Conservation (phyloP, 1,140 invertebrate genomes). For the Zaprionus vittiger region DNA sequence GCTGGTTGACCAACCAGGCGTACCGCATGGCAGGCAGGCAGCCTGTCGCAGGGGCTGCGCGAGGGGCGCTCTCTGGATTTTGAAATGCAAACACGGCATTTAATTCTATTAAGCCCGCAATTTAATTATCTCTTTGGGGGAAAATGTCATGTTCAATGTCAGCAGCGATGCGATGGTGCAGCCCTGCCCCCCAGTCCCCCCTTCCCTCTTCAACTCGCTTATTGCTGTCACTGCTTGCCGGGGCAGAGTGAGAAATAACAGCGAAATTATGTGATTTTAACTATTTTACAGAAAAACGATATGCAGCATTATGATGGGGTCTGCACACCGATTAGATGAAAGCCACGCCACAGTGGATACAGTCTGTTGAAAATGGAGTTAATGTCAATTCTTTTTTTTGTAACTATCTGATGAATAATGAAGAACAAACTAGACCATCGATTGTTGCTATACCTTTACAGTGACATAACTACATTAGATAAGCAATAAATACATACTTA, state of each 20-base stretch:
- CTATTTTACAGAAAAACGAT: conserved; percentile 6
- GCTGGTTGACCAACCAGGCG: conserved; percentile 39
- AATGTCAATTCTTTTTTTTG: neutral
- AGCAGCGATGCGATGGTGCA: conserved; percentile 51
- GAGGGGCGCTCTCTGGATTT: conserved; percentile 74
- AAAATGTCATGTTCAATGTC: conserved; percentile 74
- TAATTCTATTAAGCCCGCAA: conserved; percentile 80
- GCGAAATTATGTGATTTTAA: conserved; percentile 52
- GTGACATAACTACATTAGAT: too few relatives aligned
- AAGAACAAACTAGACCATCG: too few relatives aligned
- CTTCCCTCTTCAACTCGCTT: neutral
- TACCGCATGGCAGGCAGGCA: conserved; percentile 19
- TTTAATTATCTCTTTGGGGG: conserved; percentile 79
- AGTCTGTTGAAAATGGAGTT: neutral
- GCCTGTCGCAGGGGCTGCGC: neutral
- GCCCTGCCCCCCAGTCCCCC: neutral
- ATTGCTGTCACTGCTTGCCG: neutral
- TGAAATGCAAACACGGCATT: conserved; percentile 82
- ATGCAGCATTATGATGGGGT: neutral
- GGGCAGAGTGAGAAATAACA: conserved; percentile 46
- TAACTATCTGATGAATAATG: neutral
- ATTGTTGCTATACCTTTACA: too few relatives aligned
- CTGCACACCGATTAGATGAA: conserved; percentile 13
- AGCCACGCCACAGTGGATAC: neutral
- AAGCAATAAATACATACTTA: too few relatives aligned